Percentiles rank a stretch among this genome's conserved stretches.
phyloP scores from a whole-genome alignment of 2,888 invertebrate genomes.

The Masnerella sp. region DNA sequence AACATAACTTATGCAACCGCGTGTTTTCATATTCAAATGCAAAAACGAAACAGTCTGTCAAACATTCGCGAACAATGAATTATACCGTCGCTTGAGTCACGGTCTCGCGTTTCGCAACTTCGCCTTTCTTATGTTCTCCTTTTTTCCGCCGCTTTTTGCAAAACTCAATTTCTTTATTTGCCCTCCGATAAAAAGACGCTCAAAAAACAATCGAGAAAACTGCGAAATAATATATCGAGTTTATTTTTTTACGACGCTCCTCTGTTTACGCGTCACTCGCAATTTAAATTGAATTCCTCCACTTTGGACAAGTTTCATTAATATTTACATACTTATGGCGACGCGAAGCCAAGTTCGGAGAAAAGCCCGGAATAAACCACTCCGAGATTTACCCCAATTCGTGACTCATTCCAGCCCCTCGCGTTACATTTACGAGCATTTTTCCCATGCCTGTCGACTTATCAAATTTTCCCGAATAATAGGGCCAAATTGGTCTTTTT shows the following conservation, averaged over 20 bases:
- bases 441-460: background rate
- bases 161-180: constrained; percentile 17
- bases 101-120: constrained; percentile 22
- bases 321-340: constrained; percentile 42
- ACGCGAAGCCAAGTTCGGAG: background rate
- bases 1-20: no score
- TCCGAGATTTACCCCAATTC: constrained; percentile 38
- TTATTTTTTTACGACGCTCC: no score
- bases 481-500: no score
- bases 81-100: constrained; percentile 18
- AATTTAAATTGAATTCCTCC: constrained; percentile 29
- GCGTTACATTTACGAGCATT: constrained; percentile 10
- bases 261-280: constrained; percentile 17
- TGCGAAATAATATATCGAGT: no score
- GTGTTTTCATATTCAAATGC: no score
- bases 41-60: background rate
- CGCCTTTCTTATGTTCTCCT: constrained; percentile 11
- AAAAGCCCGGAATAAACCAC: constrained; percentile 18
- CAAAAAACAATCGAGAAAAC: background rate
- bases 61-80: constrained; percentile 14
- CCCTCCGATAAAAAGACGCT: constrained; percentile 1
- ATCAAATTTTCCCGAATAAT: constrained; percentile 4
- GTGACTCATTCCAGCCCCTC: constrained; percentile 38
- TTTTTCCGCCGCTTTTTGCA: constrained; percentile 15
- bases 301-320: constrained; percentile 33